A percentile compares a stretch with the other conserved stretches of the same genome.
Conservation (phyloP, 2,113 vertebrate genomes). For the Crotalus tigris region DNA sequence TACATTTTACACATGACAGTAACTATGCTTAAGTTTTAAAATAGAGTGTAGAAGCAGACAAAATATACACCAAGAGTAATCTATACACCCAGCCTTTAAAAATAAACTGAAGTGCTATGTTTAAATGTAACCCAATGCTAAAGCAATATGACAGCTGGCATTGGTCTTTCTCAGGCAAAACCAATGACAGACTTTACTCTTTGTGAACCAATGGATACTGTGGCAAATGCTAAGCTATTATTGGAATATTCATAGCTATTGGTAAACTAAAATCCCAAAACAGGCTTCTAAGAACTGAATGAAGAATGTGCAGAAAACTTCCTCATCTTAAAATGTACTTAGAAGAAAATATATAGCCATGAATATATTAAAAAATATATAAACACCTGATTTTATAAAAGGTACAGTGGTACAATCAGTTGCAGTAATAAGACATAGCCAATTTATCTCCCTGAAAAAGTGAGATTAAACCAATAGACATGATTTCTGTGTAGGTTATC, state of each 20-base stretch:
- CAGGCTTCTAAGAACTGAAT: not conserved
- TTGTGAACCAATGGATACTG: not conserved
- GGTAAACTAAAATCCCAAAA: not conserved
- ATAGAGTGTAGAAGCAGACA: not conserved
- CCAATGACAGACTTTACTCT: slow-evolving; percentile 20
- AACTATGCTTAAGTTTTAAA: not conserved
- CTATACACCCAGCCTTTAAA: not conserved
- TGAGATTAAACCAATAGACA: not conserved
- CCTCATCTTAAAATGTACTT: not conserved
- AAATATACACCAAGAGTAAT: not conserved
- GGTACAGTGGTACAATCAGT: not conserved
- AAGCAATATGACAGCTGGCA: slow-evolving; percentile 45
- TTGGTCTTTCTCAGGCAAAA: slow-evolving; percentile 46
- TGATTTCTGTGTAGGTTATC: not conserved
- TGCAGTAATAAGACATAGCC: not conserved
- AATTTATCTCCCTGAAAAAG: not conserved
- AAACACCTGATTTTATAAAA: not conserved
- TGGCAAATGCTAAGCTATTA: slow-evolving; percentile 26
- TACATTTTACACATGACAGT: slow-evolving; percentile 11
- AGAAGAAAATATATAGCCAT: not conserved
- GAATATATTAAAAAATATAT: not conserved
- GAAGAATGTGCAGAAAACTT: not conserved
- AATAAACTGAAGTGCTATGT: slow-evolving; percentile 22
- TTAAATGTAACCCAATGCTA: slow-evolving; percentile 43
- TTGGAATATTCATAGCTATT: slow-evolving; percentile 14